Evolutionary conservation across 2,888 invertebrate genomes (phyloP), one percentile per base, ranked within the genome.

Genomic region (Ptilodon capucinus): DNA sequence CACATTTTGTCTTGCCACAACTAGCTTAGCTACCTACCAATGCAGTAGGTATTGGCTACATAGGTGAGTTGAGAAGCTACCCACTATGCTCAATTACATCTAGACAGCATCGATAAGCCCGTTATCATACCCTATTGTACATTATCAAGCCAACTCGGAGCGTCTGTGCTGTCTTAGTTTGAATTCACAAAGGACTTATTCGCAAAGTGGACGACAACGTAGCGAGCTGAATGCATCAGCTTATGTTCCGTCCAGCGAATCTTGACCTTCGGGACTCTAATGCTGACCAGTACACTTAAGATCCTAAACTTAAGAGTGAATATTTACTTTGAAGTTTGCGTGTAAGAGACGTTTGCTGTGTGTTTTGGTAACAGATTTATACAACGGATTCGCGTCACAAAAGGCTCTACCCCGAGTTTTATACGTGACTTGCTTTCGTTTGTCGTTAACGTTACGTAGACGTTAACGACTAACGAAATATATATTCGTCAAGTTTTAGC

Each of bases 181-280:
- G 38, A 32, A 42, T 47, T 43, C 47, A 47, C 42, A 49, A 47
- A 47, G 42, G 47, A 40, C 42, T 34, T 34, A 40, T 34, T n/a
- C 39, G 32, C 28, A 21, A 40, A 40, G 14, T 40, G 39, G 21
- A 30, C 23, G 34, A 19, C 18, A 13, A 30, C 14, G 34, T 19
- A 9, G 14, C 17, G 21, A 13, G 25, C 28, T 28, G 35, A 32
- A 40, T 40, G 7, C 25, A 25, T 8, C 32, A 32, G 32, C 32
- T 32, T 32, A 14, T 7, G 32, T 30, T n/a, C 3, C 32, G 14
- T 7, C 32, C 32, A 32, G 32, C 13, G 32, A 4, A 14, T 32
- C 14, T 14, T 14, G 14, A 32, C 32, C 32, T 14, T 32, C 7
- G 7, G 14, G 32, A 32, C 14, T 32, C 13, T 13, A 14, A 32